phyloP scores from a whole-genome alignment of 1,140 invertebrate species.

The Drosophila sp. region DNA sequence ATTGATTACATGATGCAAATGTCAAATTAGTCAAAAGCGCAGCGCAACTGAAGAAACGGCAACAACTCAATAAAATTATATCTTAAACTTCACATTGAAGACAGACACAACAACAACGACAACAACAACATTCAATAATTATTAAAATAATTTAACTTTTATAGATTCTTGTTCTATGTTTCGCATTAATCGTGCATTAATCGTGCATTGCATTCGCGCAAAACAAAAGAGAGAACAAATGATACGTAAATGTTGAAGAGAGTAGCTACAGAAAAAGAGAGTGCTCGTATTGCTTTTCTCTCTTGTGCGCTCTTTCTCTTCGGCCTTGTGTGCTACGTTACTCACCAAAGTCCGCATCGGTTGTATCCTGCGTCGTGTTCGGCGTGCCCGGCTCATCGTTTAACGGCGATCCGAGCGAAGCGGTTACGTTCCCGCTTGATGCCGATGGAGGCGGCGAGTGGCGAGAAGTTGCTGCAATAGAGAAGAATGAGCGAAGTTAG shows the following conservation, averaged over 20 bases:
- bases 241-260: slow-evolving; percentile 27
- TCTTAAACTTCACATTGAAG: slow-evolving; percentile 28
- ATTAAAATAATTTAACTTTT: slow-evolving; percentile 10
- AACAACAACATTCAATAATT: slow-evolving; percentile 59
- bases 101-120: slow-evolving; percentile 35
- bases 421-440: slow-evolving; percentile 4
- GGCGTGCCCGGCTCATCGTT: slow-evolving; percentile 67
- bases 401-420: slow-evolving; percentile 35
- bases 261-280: slow-evolving; percentile 17
- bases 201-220: slow-evolving; percentile 50
- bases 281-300: background rate
- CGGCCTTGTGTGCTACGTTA: slow-evolving; percentile 19
- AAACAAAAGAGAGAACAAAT: slow-evolving; percentile 47
- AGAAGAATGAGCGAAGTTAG: slow-evolving; percentile 1
- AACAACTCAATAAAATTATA: slow-evolving; percentile 37
- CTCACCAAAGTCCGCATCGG: slow-evolving; percentile 76
- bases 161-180: slow-evolving; percentile 22
- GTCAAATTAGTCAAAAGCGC: slow-evolving; percentile 36
- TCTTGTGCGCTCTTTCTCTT: background rate
- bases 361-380: slow-evolving; percentile 57
- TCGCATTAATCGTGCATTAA: slow-evolving; percentile 36
- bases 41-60: slow-evolving; percentile 39
- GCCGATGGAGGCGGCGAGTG: slow-evolving; percentile 61
- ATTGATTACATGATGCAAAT: slow-evolving; percentile 40
- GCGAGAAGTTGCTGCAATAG: slow-evolving; percentile 48